phyloP scores from a whole-genome alignment of 2,888 invertebrate genomes.

The Drosophila antonietae region DNA sequence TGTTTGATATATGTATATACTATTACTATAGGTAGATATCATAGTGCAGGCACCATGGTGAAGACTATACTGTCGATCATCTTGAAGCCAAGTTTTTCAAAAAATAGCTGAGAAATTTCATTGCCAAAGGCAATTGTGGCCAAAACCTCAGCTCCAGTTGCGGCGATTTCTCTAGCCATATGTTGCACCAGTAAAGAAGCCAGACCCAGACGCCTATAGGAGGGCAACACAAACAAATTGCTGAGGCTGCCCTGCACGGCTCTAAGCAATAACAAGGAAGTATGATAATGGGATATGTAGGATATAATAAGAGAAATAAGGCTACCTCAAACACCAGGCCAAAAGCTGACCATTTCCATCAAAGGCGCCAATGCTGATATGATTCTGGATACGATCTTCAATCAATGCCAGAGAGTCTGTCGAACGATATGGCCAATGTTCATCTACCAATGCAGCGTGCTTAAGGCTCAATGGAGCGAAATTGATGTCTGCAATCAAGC shows the following conservation, averaged over 20 bases:
- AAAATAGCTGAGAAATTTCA: conserved; percentile 23
- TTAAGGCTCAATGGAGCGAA: conserved; percentile 21
- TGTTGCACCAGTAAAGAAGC: conserved; percentile 27
- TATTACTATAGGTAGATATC: not conserved
- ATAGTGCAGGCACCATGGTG: conserved; percentile 23
- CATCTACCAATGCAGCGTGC: conserved; percentile 16
- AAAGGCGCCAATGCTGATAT: conserved; percentile 25
- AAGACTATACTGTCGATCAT: conserved; percentile 17
- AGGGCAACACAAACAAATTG: conserved; percentile 22
- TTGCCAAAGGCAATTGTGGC: conserved; percentile 29
- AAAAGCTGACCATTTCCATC: conserved; percentile 17
- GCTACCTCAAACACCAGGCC: conserved; percentile 30
- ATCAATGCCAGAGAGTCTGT: conserved; percentile 19
- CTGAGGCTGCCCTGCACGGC: conserved; percentile 22
- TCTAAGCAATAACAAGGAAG: not conserved
- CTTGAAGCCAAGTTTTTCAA: conserved; percentile 30
- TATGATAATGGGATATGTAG: not conserved
- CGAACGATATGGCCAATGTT: conserved; percentile 28
- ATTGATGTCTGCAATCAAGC: conserved; percentile 24
- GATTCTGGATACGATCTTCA: conserved; percentile 10
- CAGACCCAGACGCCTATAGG: conserved; percentile 21
- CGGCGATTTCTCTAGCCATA: conserved; percentile 28
- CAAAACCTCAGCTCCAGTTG: conserved; percentile 31
- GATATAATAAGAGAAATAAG: not conserved
- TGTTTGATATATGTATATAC: not conserved